phyloP scores from a whole-genome alignment of 2,113 vertebrate species.

The Scomber japonicus region DNA sequence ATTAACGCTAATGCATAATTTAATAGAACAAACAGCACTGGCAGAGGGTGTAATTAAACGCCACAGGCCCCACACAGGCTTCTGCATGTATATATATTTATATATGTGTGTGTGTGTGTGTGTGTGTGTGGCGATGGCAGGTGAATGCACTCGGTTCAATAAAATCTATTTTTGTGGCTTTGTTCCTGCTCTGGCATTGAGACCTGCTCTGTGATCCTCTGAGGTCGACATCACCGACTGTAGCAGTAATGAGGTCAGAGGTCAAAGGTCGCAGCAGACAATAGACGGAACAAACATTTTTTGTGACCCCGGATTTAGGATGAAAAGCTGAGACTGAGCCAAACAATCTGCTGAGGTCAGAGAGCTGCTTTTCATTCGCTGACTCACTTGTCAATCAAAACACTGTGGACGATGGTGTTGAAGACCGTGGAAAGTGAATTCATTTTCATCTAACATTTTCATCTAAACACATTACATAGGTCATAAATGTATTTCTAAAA shows the following conservation, averaged over 20 bases:
- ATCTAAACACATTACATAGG: too few relatives aligned
- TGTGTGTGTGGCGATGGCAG: slow-evolving; percentile 3
- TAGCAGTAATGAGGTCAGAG: slow-evolving; percentile 61
- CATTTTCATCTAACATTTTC: too few relatives aligned
- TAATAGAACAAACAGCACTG: slow-evolving; percentile 53
- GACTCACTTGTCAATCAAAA: background rate
- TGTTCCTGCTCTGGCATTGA: slow-evolving; percentile 13
- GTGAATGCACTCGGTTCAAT: slow-evolving; percentile 11
- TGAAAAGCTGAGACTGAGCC: slow-evolving; percentile 21
- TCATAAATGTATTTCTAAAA: too few relatives aligned
- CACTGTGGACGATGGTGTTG: background rate
- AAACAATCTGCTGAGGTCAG: slow-evolving; percentile 41
- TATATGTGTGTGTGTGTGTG: background rate
- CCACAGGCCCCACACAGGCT: background rate
- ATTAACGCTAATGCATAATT: slow-evolving; percentile 63
- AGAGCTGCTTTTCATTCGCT: slow-evolving; percentile 8
- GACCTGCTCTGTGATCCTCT: slow-evolving; percentile 11
- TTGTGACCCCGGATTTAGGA: slow-evolving; percentile 6
- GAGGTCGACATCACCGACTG: slow-evolving; percentile 30
- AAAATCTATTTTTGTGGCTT: slow-evolving; percentile 31
- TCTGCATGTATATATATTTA: slow-evolving; percentile 10
- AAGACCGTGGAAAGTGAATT: too few relatives aligned
- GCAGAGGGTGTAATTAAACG: slow-evolving; percentile 53
- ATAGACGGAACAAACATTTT: slow-evolving; percentile 40
- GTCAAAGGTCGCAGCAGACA: slow-evolving; percentile 48